Base-by-base conservation (phyloP, 1,140 invertebrate species). In the Bombus cullumanus region DNA sequence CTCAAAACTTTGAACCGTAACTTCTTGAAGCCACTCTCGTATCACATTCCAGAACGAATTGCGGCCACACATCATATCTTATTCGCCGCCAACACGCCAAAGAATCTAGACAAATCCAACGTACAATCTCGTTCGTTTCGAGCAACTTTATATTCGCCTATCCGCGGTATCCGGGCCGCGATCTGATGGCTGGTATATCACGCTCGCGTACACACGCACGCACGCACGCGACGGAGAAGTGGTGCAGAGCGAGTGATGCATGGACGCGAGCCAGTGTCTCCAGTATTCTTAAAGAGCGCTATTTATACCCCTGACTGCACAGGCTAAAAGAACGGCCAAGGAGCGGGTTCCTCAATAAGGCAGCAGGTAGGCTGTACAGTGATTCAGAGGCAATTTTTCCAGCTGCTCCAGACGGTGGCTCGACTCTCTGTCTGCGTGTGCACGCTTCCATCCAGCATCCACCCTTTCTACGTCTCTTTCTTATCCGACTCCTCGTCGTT, bases 271-370 rank as follows among this genome's bases (percentile, higher is more conserved):
- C 77, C 87, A 90, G 88, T 92, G 92, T 92, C 91, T 91, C 91
- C 89, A 74, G 75, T 83, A 88, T 92, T 89, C 86, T 91, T 86
- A 91, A 93, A 92, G 89, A 88, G 91, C 89, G 92, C 93, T 94
- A 94, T 94, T 94, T 94, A 94, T 94, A 94, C 91, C 84, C 87
- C 91, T 93, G 93, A 94, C 89, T 93, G 87, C 87, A 91, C 86
- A 84, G 90, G 64, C 79, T 88, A 81, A 92, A 92, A 92, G 89
- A 92, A 89, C 85, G 85, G 81, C 47, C 89, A 81, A 76, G 83
- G 86, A 94, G 92, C 93, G 92, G 82, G 93, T 93, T 94, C 93
- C 93, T 94, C 93, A 92, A 94, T 94, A 94, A 92, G 93, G 93
- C 91, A 92, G 92, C 91, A 92, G 92, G 93, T 93, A 93, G 94